Conservation (phyloP, 2,888 invertebrate species). For the Drosophila glabriapex region DNA sequence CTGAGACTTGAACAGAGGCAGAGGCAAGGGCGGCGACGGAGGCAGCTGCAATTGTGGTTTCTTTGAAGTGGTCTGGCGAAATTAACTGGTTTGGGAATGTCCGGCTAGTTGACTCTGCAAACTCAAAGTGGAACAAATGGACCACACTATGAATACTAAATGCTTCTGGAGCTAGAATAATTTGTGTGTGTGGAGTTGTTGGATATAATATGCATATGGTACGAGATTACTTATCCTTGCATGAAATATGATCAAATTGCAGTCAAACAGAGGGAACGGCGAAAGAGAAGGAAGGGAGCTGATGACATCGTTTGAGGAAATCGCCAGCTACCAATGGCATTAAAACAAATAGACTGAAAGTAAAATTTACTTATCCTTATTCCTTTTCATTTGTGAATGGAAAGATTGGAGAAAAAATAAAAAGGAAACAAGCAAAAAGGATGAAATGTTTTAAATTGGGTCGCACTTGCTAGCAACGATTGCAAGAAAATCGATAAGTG, state of each 20-base stretch:
- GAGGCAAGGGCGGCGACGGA: not conserved
- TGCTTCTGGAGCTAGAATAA: slow-evolving; percentile 21
- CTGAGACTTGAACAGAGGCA: not conserved
- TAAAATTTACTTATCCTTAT: not conserved
- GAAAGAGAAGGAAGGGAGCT: not conserved
- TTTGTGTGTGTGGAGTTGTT: slow-evolving; percentile 13
- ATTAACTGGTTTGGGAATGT: slow-evolving; percentile 37
- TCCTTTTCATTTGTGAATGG: not conserved
- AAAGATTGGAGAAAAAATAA: slow-evolving; percentile 17
- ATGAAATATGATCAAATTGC: not conserved
- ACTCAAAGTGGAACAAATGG: slow-evolving; percentile 13
- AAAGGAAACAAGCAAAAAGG: slow-evolving; percentile 16
- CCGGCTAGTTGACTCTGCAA: slow-evolving; percentile 30
- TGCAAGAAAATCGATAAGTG: slow-evolving; percentile 38
- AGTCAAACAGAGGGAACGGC: not conserved
- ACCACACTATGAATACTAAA: slow-evolving; percentile 8
- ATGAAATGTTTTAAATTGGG: slow-evolving; percentile 21
- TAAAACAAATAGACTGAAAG: slow-evolving; percentile 8
- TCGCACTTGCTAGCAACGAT: slow-evolving; percentile 27
- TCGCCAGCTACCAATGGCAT: slow-evolving; percentile 11
- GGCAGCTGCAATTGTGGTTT: slow-evolving; percentile 23
- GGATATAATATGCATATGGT: not conserved
- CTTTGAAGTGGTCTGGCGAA: slow-evolving; percentile 46
- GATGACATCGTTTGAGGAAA: not conserved
- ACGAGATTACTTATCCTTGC: not conserved